Percentiles rank a stretch among this genome's conserved stretches.
Conservation (phyloP, 2,888 invertebrate species). For the Microctonus hyperodae region DNA sequence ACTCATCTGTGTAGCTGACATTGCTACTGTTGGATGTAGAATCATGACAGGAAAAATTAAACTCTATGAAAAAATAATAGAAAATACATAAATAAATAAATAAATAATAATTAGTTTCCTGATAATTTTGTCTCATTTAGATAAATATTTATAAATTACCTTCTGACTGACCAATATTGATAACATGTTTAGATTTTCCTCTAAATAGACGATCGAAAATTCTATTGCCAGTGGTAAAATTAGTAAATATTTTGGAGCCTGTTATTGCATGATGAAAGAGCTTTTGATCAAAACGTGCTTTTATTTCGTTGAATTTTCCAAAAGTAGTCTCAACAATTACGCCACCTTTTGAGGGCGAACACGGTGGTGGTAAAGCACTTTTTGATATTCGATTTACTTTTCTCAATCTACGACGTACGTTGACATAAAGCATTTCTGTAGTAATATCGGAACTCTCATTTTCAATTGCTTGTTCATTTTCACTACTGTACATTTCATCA, state of each 20-base stretch:
- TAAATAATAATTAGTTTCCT: background rate
- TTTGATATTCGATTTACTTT: slow-evolving; percentile 40
- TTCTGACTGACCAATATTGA: background rate
- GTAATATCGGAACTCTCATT: background rate
- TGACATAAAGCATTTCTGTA: slow-evolving; percentile 24
- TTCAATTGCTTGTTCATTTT: background rate
- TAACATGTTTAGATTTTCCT: background rate
- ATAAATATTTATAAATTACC: background rate
- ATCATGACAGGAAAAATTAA: background rate
- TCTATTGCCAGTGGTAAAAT: background rate
- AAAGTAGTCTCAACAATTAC: slow-evolving; percentile 34
- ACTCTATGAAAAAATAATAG: background rate
- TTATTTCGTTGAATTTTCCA: slow-evolving; percentile 37
- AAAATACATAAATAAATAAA: background rate
- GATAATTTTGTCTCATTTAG: background rate
- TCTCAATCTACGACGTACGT: slow-evolving; percentile 34
- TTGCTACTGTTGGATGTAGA: background rate
- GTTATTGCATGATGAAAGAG: background rate
- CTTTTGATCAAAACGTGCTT: slow-evolving; percentile 37
- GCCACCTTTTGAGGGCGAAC: slow-evolving; percentile 36
- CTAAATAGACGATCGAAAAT: background rate
- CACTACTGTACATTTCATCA: background rate
- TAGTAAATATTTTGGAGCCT: background rate
- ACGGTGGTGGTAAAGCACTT: slow-evolving; percentile 31
- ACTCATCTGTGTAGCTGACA: background rate